These are phyloP conservation scores for Ictidomys tridecemlineatus DNA, from an alignment of 2,113 vertebrate genomes.

Conservation along the genomic window DNA sequence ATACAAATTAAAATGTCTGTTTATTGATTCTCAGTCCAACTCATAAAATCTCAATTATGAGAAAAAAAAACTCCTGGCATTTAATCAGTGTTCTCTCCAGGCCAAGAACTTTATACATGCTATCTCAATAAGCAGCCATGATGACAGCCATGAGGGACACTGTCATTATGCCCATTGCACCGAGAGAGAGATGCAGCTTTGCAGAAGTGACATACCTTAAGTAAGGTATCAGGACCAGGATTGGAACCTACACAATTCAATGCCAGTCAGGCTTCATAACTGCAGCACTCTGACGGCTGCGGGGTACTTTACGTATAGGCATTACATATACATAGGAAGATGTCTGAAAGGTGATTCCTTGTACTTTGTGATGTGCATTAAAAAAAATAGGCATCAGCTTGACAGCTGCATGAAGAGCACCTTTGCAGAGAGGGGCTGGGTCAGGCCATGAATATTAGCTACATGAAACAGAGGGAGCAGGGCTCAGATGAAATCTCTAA, in stretches of 20 bases:
- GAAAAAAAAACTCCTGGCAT: background rate
- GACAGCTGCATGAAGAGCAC: background rate
- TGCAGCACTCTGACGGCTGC: too few relatives aligned
- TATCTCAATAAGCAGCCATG: background rate
- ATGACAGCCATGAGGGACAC: too few relatives aligned
- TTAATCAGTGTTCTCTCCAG: background rate
- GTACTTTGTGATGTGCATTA: background rate
- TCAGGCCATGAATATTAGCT: background rate
- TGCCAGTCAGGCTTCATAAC: background rate
- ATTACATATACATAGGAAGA: background rate
- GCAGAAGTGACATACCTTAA: background rate
- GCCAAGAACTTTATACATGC: background rate
- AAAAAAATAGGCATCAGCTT: background rate
- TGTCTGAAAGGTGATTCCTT: background rate
- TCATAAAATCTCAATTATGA: background rate
- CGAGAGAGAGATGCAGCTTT: background rate
- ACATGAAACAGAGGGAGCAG: too few relatives aligned
- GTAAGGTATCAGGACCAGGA: background rate
- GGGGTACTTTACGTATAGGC: accelerated
- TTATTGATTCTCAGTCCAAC: background rate
- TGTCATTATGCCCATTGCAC: background rate
- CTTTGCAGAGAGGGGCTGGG: background rate
- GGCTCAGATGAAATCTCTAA: accelerated
- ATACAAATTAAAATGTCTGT: background rate
- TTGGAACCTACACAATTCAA: background rate